phyloP scores from a whole-genome alignment of 2,797 vertebrate genomes.

The Tamandua tetradactyla region DNA sequence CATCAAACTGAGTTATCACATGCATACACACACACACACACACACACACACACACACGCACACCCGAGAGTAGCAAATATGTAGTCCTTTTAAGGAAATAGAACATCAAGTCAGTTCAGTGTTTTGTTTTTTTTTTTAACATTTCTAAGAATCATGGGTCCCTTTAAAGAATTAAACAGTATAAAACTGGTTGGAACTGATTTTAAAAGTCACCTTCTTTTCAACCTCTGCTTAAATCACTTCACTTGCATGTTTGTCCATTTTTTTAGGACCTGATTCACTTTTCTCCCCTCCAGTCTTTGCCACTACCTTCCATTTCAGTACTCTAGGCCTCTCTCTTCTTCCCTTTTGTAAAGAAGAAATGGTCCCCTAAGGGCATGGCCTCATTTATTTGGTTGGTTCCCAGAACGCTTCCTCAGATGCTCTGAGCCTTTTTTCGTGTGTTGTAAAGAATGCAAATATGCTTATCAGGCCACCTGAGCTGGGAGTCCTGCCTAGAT shows the following conservation, averaged over 20 bases:
- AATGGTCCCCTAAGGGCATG: neutral
- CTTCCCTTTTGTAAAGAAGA: conserved; percentile 39
- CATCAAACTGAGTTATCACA: neutral
- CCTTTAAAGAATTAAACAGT: neutral
- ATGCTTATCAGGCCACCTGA: conserved; percentile 12
- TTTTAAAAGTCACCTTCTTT: neutral
- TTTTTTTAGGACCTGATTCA: neutral
- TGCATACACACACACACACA: neutral
- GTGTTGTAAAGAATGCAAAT: conserved; percentile 54
- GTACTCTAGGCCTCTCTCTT: neutral
- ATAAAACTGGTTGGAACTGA: neutral
- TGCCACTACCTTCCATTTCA: neutral
- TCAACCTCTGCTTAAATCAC: neutral
- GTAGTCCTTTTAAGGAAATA: neutral
- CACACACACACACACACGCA: neutral
- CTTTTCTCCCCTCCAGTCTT: neutral
- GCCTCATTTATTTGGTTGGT: conserved; percentile 43
- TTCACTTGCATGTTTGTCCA: neutral
- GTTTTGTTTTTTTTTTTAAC: conserved; percentile 33
- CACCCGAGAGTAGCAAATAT: neutral
- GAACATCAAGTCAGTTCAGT: neutral
- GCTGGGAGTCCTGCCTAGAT: conserved; percentile 22
- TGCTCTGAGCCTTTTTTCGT: conserved; percentile 60
- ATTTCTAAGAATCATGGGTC: neutral
- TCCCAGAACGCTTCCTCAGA: conserved; percentile 43